Conservation (phyloP, 2,797 vertebrate genomes). For the Lithobates sylvaticus region DNA sequence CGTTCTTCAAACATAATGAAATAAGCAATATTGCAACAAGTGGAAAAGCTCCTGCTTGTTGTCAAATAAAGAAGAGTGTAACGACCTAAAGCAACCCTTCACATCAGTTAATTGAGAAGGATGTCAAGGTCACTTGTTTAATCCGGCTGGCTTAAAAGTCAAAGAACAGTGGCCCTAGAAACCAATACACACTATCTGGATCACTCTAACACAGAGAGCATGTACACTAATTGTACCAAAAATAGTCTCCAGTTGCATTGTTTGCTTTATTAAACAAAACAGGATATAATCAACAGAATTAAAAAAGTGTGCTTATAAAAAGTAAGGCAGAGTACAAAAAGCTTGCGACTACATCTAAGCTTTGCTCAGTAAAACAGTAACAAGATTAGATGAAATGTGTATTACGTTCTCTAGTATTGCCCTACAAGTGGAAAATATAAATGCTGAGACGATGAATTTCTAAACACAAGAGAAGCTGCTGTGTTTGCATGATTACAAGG, state of each 20-base stretch:
- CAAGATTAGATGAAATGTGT: slow-evolving; percentile 34
- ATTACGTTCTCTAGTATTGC: slow-evolving; percentile 25
- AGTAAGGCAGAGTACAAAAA: background rate
- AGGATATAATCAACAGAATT: background rate
- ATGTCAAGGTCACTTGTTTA: slow-evolving; percentile 47
- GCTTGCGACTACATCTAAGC: slow-evolving; percentile 27
- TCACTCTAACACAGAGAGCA: background rate
- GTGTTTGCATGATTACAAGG: slow-evolving; percentile 51
- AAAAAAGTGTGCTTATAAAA: background rate
- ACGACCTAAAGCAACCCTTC: slow-evolving; percentile 42
- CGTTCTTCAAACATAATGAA: background rate
- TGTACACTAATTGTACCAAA: background rate
- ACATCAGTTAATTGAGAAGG: slow-evolving; percentile 39
- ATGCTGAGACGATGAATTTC: slow-evolving; percentile 39
- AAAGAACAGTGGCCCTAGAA: slow-evolving; percentile 26
- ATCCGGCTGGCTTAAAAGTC: slow-evolving; percentile 16
- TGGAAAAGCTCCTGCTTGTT: slow-evolving; percentile 25
- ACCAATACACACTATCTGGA: slow-evolving; percentile 21
- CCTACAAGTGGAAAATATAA: slow-evolving; percentile 41
- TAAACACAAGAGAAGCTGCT: slow-evolving; percentile 41
- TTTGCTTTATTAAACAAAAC: background rate
- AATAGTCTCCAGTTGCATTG: background rate
- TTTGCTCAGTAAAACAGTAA: slow-evolving; percentile 24
- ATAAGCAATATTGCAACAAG: slow-evolving; percentile 8
- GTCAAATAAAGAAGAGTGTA: slow-evolving; percentile 22